A percentile compares a stretch with the other conserved stretches of the same genome.
phyloP scores from a whole-genome alignment of 2,113 vertebrate genomes.

The Regulus satrapa region DNA sequence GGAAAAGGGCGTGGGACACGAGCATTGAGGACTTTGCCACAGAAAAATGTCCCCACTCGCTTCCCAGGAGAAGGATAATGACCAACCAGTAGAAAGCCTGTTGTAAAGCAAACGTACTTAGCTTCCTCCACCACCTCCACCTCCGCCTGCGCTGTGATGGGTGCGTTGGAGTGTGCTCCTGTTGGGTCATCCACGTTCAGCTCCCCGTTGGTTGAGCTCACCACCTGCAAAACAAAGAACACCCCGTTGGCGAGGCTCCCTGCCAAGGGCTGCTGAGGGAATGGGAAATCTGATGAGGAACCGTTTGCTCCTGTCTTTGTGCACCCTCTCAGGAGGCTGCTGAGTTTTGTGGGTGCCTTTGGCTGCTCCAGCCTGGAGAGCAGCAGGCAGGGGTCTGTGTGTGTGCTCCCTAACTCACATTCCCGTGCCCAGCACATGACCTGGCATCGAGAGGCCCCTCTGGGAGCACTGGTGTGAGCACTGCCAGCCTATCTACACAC shows the following conservation, averaged over 20 bases:
- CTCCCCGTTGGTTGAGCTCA: conserved; percentile 97
- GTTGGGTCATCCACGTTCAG: conserved; percentile 92
- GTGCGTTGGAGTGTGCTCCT: conserved; percentile 88
- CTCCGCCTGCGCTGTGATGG: conserved; percentile 91
- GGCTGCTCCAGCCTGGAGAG: not conserved
- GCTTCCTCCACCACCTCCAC: conserved; percentile 98
- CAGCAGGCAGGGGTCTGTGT: not conserved
- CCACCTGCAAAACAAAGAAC: conserved; percentile 83
- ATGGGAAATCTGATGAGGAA: not conserved
- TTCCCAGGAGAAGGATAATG: conserved; percentile 28
- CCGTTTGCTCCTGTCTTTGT: not conserved
- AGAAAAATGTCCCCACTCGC: conserved; percentile 14
- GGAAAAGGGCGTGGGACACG: conserved; percentile 45
- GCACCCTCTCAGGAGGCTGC: not conserved
- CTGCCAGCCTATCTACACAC: not conserved
- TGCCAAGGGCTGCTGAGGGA: not conserved
- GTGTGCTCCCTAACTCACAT: not conserved
- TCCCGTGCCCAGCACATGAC: not conserved
- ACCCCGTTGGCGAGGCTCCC: rapidly evolving
- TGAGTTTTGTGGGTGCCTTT: not conserved
- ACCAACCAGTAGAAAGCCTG: conserved; percentile 18
- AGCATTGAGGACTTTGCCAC: conserved; percentile 43
- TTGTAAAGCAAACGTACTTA: conserved; percentile 85
- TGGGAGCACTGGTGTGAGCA: not conserved
- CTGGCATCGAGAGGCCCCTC: not conserved